These are phyloP conservation scores for Ochropleura plecta DNA, from an alignment of 2,888 invertebrate genomes.

Conservation along the genomic window DNA sequence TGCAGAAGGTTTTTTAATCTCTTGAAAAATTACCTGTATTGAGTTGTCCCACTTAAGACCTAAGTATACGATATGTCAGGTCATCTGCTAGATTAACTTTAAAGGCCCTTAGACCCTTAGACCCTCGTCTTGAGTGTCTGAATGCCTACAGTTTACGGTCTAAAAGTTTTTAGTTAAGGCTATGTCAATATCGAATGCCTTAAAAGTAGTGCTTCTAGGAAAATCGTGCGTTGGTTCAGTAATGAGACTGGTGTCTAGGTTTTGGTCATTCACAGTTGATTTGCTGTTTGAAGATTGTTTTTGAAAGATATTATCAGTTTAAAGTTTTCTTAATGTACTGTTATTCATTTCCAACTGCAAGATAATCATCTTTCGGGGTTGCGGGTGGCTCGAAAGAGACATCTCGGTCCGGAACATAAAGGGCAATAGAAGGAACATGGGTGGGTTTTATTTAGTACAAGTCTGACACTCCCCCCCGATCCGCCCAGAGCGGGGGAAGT, in stretches of 20 bases:
- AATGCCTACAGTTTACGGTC: constrained; percentile 48
- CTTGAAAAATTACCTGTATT: too few species aligned
- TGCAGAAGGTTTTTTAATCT: too few species aligned
- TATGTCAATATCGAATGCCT: constrained; percentile 43
- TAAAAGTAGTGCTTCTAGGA: constrained; percentile 37
- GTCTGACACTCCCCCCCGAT: too few species aligned
- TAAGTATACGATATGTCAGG: constrained; percentile 54
- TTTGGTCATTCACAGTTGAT: constrained; percentile 3
- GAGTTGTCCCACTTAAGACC: too few species aligned
- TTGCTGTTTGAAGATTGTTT: constrained; percentile 1
- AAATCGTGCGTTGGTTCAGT: constrained; percentile 52
- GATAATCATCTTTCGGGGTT: background rate
- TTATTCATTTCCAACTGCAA: background rate
- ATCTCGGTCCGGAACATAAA: too few species aligned
- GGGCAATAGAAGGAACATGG: too few species aligned
- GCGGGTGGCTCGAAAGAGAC: too few species aligned
- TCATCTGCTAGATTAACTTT: constrained; percentile 67
- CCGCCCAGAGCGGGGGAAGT: too few species aligned
- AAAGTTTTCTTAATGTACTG: background rate
- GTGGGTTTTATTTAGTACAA: too few species aligned
- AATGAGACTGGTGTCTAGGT: constrained; percentile 43
- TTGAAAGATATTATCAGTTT: background rate
- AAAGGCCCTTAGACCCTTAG: constrained; percentile 50
- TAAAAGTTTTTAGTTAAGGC: constrained; percentile 49
- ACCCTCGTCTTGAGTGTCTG: constrained; percentile 62